Conservation (phyloP, 2,113 vertebrate species). For the Pseudolaguvia tuberculata region DNA sequence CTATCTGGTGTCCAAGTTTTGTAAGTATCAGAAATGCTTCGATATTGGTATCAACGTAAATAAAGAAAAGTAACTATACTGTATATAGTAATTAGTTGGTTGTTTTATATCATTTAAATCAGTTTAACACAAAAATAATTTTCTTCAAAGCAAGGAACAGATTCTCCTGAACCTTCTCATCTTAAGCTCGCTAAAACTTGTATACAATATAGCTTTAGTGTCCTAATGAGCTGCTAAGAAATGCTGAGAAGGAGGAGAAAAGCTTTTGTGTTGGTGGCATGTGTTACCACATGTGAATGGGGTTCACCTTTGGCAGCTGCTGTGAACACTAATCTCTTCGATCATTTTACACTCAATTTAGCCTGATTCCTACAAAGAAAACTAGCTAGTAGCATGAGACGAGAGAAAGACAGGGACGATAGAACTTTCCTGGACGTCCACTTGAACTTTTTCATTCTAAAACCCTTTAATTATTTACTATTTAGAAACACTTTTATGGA, state of each 20-base stretch:
- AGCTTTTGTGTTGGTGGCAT: slow-evolving; percentile 34
- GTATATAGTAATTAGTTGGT: neutral
- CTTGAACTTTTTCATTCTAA: no score
- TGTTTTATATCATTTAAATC: neutral
- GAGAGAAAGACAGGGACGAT: neutral
- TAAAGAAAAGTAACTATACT: neutral
- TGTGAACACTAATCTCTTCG: slow-evolving; percentile 36
- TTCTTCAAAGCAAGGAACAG: neutral
- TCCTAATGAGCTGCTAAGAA: slow-evolving; percentile 19
- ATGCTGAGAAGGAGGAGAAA: slow-evolving; percentile 15
- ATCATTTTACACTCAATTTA: slow-evolving; percentile 52
- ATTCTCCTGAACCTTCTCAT: neutral
- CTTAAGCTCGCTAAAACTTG: neutral
- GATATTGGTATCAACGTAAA: neutral
- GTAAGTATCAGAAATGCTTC: neutral
- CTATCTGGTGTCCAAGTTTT: neutral
- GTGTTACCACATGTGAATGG: slow-evolving; percentile 35
- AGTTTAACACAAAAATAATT: no score
- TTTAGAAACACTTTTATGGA: no score
- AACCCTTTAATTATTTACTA: no score
- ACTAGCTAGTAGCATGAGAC: slow-evolving; percentile 13
- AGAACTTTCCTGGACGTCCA: no score
- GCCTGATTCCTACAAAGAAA: slow-evolving; percentile 18
- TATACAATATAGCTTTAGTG: neutral
- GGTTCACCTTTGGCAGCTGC: slow-evolving; percentile 35